A percentile compares a stretch with the other conserved stretches of the same genome.
Evolutionary conservation across 2,797 vertebrate species (phyloP).

Genomic region (Bradypodion pumilum): DNA sequence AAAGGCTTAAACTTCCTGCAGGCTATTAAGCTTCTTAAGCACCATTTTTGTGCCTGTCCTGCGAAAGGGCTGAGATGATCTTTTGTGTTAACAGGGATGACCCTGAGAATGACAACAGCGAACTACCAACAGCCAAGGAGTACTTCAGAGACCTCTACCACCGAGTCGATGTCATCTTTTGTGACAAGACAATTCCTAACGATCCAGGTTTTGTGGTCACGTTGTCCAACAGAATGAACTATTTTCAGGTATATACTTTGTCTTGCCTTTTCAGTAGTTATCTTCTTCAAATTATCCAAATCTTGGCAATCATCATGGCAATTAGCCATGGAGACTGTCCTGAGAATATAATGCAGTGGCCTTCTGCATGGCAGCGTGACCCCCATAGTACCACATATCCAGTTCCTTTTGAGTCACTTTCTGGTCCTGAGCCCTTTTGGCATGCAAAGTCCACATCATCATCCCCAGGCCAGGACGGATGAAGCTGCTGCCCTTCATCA

Average conservation of each 20-base stretch:
- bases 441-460: too few relatives aligned
- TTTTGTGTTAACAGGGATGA: slow-evolving; percentile 84
- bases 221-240: slow-evolving; percentile 99
- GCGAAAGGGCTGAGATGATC: background rate
- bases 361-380: too few relatives aligned
- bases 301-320: too few relatives aligned
- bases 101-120: slow-evolving; percentile 96
- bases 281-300: too few relatives aligned
- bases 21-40: background rate
- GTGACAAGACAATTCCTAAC: slow-evolving; percentile 99
- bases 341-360: too few relatives aligned
- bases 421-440: too few relatives aligned
- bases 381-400: too few relatives aligned
- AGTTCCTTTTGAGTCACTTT: too few relatives aligned
- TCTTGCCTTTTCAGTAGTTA: too few relatives aligned
- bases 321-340: too few relatives aligned
- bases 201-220: slow-evolving; percentile 98
- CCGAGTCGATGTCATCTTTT: slow-evolving; percentile 98
- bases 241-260: slow-evolving; percentile 89
- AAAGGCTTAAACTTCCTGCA: background rate
- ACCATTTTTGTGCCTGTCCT: background rate
- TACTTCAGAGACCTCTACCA: slow-evolving; percentile 99
- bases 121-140: slow-evolving; percentile 96
- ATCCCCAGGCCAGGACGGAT: too few relatives aligned
- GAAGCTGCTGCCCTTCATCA: too few relatives aligned